These are phyloP conservation scores for Drosophila hydei DNA, from an alignment of 1,140 invertebrate species.

Conservation along the genomic window DNA sequence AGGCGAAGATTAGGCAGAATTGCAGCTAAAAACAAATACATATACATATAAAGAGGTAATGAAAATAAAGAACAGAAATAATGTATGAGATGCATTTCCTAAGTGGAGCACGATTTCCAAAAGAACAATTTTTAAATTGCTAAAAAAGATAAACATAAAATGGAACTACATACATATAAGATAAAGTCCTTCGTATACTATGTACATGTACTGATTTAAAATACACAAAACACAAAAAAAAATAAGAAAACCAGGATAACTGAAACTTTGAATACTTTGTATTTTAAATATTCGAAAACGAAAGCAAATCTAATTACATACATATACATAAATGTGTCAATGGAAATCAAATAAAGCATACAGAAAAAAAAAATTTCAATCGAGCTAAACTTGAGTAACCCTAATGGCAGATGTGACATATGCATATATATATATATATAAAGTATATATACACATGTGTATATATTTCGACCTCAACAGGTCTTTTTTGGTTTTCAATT, in stretches of 20 bases:
- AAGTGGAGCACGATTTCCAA: constrained; percentile 14
- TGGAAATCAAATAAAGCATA: constrained; percentile 79
- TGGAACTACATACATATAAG: constrained; percentile 70
- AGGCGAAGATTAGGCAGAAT: constrained; percentile 35
- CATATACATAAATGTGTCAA: constrained; percentile 78
- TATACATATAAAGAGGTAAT: constrained; percentile 4
- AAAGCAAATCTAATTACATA: constrained; percentile 59
- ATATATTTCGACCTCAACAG: constrained; percentile 40
- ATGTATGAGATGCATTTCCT: constrained; percentile 29
- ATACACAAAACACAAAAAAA: constrained; percentile 48
- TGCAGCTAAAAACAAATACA: constrained; percentile 41
- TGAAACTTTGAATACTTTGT: constrained; percentile 77
- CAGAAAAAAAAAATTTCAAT: constrained; percentile 34
- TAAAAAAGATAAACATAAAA: constrained; percentile 34
- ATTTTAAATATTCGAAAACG: constrained; percentile 63
- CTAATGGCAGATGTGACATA: neutral
- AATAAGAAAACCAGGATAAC: constrained; percentile 27
- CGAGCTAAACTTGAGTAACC: constrained; percentile 9
- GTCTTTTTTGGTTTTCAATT: constrained; percentile 41
- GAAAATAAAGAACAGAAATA: constrained; percentile 1
- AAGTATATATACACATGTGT: neutral
- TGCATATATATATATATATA: neutral
- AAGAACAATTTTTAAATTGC: constrained; percentile 67
- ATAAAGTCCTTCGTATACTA: constrained; percentile 80
- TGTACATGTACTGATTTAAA: constrained; percentile 77